These are phyloP conservation scores for Linnaemya tessellans DNA, from an alignment of 2,888 invertebrate species.

Conservation along the genomic window DNA sequence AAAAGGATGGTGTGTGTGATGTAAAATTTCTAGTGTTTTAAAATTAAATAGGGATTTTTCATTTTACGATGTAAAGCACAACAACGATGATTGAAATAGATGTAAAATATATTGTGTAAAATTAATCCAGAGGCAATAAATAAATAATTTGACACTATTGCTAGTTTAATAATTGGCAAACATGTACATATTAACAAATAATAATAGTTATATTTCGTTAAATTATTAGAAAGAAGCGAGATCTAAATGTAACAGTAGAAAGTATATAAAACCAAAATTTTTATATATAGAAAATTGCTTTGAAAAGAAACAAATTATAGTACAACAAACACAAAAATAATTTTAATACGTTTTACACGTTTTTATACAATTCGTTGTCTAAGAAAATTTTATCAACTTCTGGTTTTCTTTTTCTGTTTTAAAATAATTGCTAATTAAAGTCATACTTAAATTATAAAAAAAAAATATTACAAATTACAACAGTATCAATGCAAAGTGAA, in stretches of 20 bases:
- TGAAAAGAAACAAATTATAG: constrained; percentile 43
- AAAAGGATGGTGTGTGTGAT: constrained; percentile 21
- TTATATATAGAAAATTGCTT: constrained; percentile 43
- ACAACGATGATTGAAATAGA: constrained; percentile 31
- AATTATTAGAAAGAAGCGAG: constrained; percentile 59
- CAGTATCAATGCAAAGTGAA: constrained; percentile 69
- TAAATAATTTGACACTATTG: constrained; percentile 57
- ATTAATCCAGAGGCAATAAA: constrained; percentile 57
- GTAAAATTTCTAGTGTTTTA: constrained; percentile 19
- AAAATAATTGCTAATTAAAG: constrained; percentile 22
- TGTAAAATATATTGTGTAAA: constrained; percentile 15
- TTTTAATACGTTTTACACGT: constrained; percentile 42
- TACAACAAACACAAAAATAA: constrained; percentile 47
- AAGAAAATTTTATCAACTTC: constrained; percentile 27
- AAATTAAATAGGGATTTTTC: constrained; percentile 5
- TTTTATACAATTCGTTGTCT: constrained; percentile 70
- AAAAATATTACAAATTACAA: constrained; percentile 67
- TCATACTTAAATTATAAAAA: constrained; percentile 57
- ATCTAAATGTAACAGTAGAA: constrained; percentile 66
- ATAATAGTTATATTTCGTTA: neutral
- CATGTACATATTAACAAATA: constrained; percentile 55
- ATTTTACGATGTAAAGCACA: constrained; percentile 39
- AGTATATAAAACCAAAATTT: constrained; percentile 40
- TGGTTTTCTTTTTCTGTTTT: constrained; percentile 8
- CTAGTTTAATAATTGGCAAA: constrained; percentile 59